Base-by-base conservation (phyloP, 2,797 vertebrate species). In the Amblyopsis hoosieri region DNA sequence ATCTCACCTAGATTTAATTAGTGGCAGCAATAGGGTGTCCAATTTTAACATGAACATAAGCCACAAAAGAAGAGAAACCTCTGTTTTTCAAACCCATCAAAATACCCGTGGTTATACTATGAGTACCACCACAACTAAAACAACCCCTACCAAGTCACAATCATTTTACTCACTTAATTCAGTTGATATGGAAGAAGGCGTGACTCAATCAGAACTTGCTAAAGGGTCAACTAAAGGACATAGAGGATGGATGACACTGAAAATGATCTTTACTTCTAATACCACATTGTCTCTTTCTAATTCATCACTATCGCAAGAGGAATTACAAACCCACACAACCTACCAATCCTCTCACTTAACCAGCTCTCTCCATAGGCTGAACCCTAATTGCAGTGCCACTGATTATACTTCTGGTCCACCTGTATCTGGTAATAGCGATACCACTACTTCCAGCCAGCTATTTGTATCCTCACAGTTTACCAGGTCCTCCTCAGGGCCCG, bases 1-100 rank as follows among this genome's bases (percentile, higher is more conserved):
- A 88, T 89, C 88, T 88, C 68, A 60, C 71, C 74, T 63, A 71
- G 69, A 81, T 72, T 68, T n/a, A 4, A 79, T 80, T 81, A 76
- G 77, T 13, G 46, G 58, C 66, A 76, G 68, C 68, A 48, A 72
- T 54, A 55, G 45, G 72, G 71, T 75, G 76, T 67, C 72, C 56
- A 69, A 70, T 70, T 83, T 80, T 73, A 70, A 75, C 81, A 73
- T 83, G 72, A 82, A 80, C 80, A 79, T 83, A 74, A 76, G 71
- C 71, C 73, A 50, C 60, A 57, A 69, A 76, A 62, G 61, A 60
- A 73, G 49, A 69, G 60, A 63, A 58, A 74, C 56, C 80, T 74
- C 78, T 76, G 48, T 80, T 70, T 82, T 68, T 61, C 75, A 64
- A 53, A 52, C 67, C 71, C 65, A 69, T 64, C 70, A 62, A 49